These are phyloP conservation scores for Hoplodrina ambigua DNA, from an alignment of 2,888 invertebrate species.

Conservation along the genomic window DNA sequence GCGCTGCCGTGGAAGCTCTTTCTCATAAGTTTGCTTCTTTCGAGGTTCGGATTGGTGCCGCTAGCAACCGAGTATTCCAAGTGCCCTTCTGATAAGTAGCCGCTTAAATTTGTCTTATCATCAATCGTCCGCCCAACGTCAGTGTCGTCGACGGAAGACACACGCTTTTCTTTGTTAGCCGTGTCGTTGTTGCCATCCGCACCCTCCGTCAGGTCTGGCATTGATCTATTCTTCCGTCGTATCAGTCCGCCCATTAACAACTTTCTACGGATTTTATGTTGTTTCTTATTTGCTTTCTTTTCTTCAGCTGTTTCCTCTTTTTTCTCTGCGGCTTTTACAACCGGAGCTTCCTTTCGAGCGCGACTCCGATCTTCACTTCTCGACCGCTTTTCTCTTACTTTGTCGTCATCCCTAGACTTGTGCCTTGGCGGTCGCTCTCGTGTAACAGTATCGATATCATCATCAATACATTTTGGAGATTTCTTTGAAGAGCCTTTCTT, in stretches of 20 bases:
- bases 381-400: constrained; percentile 94
- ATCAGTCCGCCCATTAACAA: constrained; percentile 97
- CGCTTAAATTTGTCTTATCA: constrained; percentile 92
- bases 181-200: constrained; percentile 89
- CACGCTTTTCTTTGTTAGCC: constrained; percentile 82
- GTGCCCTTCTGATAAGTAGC: constrained; percentile 96
- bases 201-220: constrained; percentile 97
- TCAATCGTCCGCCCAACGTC: constrained; percentile 92
- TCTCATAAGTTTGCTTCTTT: constrained; percentile 96
- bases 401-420: constrained; percentile 93
- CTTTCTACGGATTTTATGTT: constrained; percentile 97
- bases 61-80: constrained; percentile 93
- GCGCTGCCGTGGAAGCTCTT: constrained; percentile 97
- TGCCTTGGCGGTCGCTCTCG: constrained; percentile 93
- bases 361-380: constrained; percentile 96
- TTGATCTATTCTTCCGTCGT: constrained; percentile 96
- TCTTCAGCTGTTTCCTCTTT: constrained; percentile 92
- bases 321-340: constrained; percentile 90
- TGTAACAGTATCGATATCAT: constrained; percentile 93
- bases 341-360: constrained; percentile 92
- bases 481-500: constrained; percentile 94
- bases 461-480: constrained; percentile 92
- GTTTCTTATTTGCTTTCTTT: constrained; percentile 95
- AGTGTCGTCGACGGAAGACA: constrained; percentile 93
- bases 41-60: constrained; percentile 95